Conservation (phyloP, 2,797 vertebrate species). For the Etheostoma nigrum region DNA sequence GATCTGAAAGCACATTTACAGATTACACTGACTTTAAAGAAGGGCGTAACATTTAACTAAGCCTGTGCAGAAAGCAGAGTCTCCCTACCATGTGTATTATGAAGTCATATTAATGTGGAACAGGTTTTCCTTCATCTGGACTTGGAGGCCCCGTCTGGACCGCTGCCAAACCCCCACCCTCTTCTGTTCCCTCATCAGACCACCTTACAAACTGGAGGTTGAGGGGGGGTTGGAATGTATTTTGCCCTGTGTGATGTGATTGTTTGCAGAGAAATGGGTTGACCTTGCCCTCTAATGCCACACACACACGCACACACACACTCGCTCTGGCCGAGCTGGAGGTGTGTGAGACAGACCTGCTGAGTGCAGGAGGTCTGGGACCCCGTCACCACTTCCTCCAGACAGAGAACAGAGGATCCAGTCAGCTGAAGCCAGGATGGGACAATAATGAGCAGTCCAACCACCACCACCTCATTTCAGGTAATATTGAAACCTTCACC, state of each 20-base stretch:
- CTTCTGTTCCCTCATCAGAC: slow-evolving; percentile 77
- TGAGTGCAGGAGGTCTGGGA: slow-evolving; percentile 84
- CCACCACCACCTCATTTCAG: slow-evolving; percentile 72
- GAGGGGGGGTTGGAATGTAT: slow-evolving; percentile 81
- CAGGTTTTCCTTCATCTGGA: slow-evolving; percentile 78
- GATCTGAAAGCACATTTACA: slow-evolving; percentile 16
- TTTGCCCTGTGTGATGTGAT: slow-evolving; percentile 86
- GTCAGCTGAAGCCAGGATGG: slow-evolving; percentile 80
- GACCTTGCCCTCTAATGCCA: slow-evolving; percentile 83
- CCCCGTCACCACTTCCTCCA: slow-evolving; percentile 84
- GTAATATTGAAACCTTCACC: slow-evolving; percentile 63
- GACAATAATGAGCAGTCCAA: slow-evolving; percentile 78
- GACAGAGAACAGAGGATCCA: slow-evolving; percentile 82
- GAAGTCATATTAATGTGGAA: slow-evolving; percentile 74
- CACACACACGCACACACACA: slow-evolving; percentile 74
- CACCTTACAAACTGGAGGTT: slow-evolving; percentile 74
- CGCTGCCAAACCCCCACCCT: slow-evolving; percentile 62
- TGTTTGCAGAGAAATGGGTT: slow-evolving; percentile 85
- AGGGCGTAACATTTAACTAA: slow-evolving; percentile 22
- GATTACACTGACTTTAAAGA: slow-evolving; percentile 12
- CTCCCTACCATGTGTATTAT: slow-evolving; percentile 64
- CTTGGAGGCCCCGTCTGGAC: slow-evolving; percentile 69
- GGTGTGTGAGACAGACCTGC: slow-evolving; percentile 83
- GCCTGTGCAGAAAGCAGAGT: slow-evolving; percentile 38
- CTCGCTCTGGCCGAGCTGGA: slow-evolving; percentile 62